These are phyloP conservation scores for Lophius americanus DNA, from an alignment of 2,797 vertebrate species.

Conservation along the genomic window DNA sequence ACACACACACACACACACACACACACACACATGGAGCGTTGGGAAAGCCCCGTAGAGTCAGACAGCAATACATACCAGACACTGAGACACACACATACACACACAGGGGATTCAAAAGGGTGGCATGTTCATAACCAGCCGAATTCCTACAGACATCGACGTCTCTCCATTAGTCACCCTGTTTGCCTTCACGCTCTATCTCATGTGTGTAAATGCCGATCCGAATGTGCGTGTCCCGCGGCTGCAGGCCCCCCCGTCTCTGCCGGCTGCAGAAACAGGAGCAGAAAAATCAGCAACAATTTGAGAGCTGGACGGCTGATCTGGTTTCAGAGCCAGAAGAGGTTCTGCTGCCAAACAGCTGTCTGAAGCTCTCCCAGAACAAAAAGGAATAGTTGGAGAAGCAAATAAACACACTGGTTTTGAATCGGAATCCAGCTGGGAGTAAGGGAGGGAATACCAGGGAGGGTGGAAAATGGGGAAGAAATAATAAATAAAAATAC, in stretches of 20 bases:
- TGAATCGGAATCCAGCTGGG: not conserved
- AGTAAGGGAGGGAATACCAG: not conserved
- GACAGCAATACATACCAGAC: conserved; percentile 56
- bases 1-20: conserved; percentile 14
- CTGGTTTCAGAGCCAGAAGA: conserved; percentile 37
- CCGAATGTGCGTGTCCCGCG: conserved; percentile 11
- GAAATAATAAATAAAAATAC: not conserved
- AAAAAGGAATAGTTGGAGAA: conserved; percentile 6
- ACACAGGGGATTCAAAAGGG: conserved; percentile 30
- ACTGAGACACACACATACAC: conserved; percentile 44
- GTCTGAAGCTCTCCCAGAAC: conserved; percentile 17
- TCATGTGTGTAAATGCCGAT: not conserved
- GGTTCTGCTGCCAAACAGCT: conserved; percentile 43
- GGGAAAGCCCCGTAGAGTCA: conserved; percentile 49
- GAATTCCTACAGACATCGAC: conserved; percentile 30
- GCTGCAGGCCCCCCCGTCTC: not conserved
- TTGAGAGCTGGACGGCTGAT: conserved; percentile 21
- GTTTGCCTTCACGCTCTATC: not conserved
- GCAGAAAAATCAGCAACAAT: conserved; percentile 10
- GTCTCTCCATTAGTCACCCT: not conserved
- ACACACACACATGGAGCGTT: conserved; percentile 24
- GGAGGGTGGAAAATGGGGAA: not conserved
- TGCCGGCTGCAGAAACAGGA: conserved; percentile 26
- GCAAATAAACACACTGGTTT: not conserved
- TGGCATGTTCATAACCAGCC: conserved; percentile 21